Base-by-base conservation (phyloP, 2,113 vertebrate species). In the Azemiops feae region DNA sequence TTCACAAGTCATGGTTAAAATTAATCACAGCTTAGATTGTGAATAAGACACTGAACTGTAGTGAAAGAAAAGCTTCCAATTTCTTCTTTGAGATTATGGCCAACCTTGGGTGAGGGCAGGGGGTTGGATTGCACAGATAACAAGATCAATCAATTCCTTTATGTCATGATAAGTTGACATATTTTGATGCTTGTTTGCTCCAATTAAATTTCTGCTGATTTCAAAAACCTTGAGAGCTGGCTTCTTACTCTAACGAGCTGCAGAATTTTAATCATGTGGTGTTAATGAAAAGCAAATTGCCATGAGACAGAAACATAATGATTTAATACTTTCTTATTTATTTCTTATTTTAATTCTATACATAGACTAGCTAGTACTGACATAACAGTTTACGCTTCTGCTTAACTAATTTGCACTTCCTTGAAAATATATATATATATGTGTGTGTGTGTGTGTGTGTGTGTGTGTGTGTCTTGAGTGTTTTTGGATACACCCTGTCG, bases 241-340 rank as follows among this genome's bases (percentile, higher is more conserved):
- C 45, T 91, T 85, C 34, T 92, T 89, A 39, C 50, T 92, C 89
- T 88, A 85, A 27, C 60, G 74, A 93, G 50, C 54, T 58, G 92
- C 55, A 90, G 50, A 94, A 96, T 97, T 95, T 93, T 95, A 88
- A 90, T 96, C 39, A 95, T 94, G 95, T 85, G 94, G 93, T 85
- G 81, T 95, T 97, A 97, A 96, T 96, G 94, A 96, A 96, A 95
- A 94, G 91, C 91, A 95, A 95, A 95, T 96, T 94, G 96, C 81
- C 89, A 55, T 60, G 57, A 94, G 92, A 91, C 34, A 64, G 93
- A 92, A 93, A 64, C 4, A 90, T 94, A 85, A 69, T 95, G 95
- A 96, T 95, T n/a, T 93, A 96, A 96, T 95, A 91, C 22, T 91
- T 95, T n/a, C n/a, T n/a, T n/a, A n/a, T n/a, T n/a, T n/a, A n/a